Evolutionary conservation across 2,888 invertebrate species (phyloP), one percentile per base, ranked within the genome.

Genomic region (Leptinotarsa tumamoca): DNA sequence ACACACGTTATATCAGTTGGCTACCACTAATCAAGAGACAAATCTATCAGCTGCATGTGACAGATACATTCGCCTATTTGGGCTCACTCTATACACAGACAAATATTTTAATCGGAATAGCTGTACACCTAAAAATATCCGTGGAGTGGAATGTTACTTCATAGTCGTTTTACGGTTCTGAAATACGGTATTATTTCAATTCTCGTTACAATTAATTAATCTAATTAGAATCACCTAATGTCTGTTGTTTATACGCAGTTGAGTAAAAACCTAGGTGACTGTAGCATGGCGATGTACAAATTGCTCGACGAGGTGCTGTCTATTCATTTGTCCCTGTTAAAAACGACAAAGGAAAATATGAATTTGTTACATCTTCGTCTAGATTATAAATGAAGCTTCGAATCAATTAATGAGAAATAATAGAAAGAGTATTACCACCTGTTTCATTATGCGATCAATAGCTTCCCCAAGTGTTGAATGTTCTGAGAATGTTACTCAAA

Each of bases 181-280:
- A 33, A 56, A 69, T 75, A 75, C 75, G 72, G 75, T 75, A 75
- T 67, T 72, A 66, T 69, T 21, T 54, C 61, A 69, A 72, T 72
- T 69, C 50, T 52, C 18, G 52, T 54, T 43, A 18, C 27, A 58
- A 58, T 58, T 58, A 72, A 75, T 69, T 75, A 68, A 70, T 66
- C 69, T 56, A 75, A 68, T 72, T 72, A 75, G 67, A 66, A 61
- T 56, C 49, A 27, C 68, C 58, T 50, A 33, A 58, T 75, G 71
- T 68, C 15, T 23, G 74, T 71, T 68, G 33, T 58, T 54, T 71
- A 61, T 75, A 68, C 67, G 68, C 74, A 75, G 74, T 63, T 75
- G 61, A 23, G 56, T 71, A 71, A 74, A 74, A 67, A 66, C n/a
- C 14, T 54, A 56, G 21, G 33, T 69, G 43, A 63, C 63, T n/a